These are phyloP conservation scores for Adelognathus sp. DNA, from an alignment of 2,888 invertebrate species.

Conservation along the genomic window DNA sequence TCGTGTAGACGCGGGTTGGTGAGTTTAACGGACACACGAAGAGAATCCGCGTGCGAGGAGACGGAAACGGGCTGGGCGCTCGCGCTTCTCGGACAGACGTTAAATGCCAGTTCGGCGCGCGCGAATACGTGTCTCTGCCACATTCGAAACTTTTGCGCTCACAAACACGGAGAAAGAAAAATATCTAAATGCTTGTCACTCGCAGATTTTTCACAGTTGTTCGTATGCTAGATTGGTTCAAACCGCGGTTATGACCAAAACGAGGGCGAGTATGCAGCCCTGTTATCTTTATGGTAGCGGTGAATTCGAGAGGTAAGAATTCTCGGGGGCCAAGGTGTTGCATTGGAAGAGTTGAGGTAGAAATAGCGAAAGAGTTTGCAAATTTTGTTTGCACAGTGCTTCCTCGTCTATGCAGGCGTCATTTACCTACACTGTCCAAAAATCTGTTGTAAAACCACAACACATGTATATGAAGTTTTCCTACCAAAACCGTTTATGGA, in stretches of 20 bases:
- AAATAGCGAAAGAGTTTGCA: background rate
- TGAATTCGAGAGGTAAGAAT: background rate
- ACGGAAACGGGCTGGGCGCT: background rate
- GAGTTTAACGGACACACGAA: background rate
- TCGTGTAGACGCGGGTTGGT: background rate
- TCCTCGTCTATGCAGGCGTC: background rate
- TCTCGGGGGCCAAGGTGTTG: background rate
- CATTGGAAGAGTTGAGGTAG: background rate
- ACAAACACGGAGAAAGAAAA: background rate
- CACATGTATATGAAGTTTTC: too few species aligned
- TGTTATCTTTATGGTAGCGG: background rate
- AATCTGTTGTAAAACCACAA: too few species aligned
- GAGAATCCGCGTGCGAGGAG: background rate
- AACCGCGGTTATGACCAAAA: background rate
- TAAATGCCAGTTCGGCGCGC: conserved; percentile 10
- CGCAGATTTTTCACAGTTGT: background rate
- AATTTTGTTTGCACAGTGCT: background rate
- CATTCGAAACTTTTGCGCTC: conserved; percentile 1
- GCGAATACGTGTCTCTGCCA: background rate
- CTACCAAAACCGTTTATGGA: too few species aligned
- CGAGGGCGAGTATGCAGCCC: background rate
- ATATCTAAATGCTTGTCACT: conserved; percentile 17
- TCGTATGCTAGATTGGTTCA: background rate
- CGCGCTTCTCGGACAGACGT: conserved; percentile 9
- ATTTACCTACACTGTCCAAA: background rate